Evolutionary conservation across 2,113 vertebrate species (phyloP).

Genomic region (Pongo pygmaeus): DNA sequence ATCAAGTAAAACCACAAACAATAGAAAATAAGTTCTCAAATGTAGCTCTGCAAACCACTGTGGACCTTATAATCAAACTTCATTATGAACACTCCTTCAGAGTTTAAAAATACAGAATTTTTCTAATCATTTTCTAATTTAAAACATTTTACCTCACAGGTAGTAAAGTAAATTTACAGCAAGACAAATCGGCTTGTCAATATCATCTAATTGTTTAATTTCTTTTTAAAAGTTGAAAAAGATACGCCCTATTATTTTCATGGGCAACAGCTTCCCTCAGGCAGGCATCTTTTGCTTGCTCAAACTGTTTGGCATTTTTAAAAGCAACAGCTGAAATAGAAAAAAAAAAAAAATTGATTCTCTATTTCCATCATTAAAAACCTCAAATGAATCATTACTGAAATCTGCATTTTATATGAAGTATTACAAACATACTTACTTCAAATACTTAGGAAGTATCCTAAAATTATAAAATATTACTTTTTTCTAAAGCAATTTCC

Average conservation of each 20-base stretch:
- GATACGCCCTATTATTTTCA: slow-evolving; percentile 98
- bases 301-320: slow-evolving; percentile 98
- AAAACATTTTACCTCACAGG: neutral
- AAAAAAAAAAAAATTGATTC: slow-evolving; percentile 55
- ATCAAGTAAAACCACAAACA: neutral
- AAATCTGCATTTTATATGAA: neutral
- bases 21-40: neutral
- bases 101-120: neutral
- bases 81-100: neutral
- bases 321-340: slow-evolving; percentile 94
- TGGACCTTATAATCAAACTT: neutral
- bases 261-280: slow-evolving; percentile 96
- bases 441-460: slow-evolving; percentile 20
- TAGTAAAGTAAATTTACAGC: neutral
- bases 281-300: slow-evolving; percentile 97
- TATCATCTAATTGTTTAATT: neutral
- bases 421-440: slow-evolving; percentile 24
- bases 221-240: slow-evolving; percentile 77
- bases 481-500: slow-evolving; percentile 20
- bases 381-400: neutral
- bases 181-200: neutral
- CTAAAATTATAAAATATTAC: slow-evolving; percentile 17
- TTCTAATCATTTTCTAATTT: neutral
- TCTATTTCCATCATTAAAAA: slow-evolving; percentile 21
- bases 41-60: neutral